Evolutionary conservation across 2,888 invertebrate genomes (phyloP).

Genomic region (Panorpa germanica): DNA sequence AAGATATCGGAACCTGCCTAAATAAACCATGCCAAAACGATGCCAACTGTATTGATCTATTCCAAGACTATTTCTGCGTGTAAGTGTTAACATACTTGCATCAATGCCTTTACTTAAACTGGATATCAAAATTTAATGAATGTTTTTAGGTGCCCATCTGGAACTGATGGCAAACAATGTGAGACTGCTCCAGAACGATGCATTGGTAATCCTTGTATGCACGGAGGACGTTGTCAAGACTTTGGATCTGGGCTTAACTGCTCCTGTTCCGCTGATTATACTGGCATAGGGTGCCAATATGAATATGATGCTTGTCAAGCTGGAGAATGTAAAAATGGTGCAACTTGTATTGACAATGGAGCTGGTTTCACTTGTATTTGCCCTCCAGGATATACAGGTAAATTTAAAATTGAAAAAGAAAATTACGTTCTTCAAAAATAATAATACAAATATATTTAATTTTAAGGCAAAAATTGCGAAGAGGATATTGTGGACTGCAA

Average conservation of each 20-base stretch:
- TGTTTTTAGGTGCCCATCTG: constrained; percentile 60
- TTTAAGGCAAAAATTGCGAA: constrained; percentile 67
- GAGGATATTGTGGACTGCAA: constrained; percentile 83
- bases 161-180: constrained; percentile 92
- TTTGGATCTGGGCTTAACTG: constrained; percentile 91
- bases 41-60: constrained; percentile 76
- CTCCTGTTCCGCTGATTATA: constrained; percentile 69
- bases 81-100: constrained; percentile 30
- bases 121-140: constrained; percentile 3
- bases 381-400: constrained; percentile 50
- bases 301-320: constrained; percentile 85
- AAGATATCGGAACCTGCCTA: constrained; percentile 67
- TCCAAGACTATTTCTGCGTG: constrained; percentile 73
- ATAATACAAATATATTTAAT: constrained; percentile 14
- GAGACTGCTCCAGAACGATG: constrained; percentile 92
- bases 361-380: constrained; percentile 73
- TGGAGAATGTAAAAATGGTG: constrained; percentile 82
- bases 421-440: constrained; percentile 2
- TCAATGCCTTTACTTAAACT: constrained; percentile 7
- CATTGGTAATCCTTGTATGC: constrained; percentile 87
- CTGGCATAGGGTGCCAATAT: constrained; percentile 82
- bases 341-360: constrained; percentile 75
- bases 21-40: constrained; percentile 83
- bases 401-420: constrained; percentile 6
- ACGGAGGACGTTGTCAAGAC: constrained; percentile 88